A percentile compares a stretch with the other conserved stretches of the same genome.
phyloP scores from a whole-genome alignment of 1,140 invertebrate genomes.

The Colletes gigas region DNA sequence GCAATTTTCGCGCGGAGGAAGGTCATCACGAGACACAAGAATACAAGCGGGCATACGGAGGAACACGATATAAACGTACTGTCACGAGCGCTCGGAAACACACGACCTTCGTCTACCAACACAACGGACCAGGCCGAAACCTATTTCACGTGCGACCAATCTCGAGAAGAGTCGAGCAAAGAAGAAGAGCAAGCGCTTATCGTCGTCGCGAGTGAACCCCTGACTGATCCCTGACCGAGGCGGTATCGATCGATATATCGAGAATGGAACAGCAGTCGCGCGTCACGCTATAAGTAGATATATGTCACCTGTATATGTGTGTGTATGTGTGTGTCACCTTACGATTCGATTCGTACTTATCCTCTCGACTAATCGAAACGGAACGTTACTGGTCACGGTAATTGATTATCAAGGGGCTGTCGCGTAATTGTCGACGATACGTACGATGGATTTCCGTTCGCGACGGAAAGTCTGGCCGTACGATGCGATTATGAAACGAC shows the following conservation, averaged over 20 bases:
- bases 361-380: constrained; percentile 31
- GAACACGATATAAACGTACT: constrained; percentile 24
- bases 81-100: constrained; percentile 3
- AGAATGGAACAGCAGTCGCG: constrained; percentile 57
- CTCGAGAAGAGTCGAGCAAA: constrained; percentile 24
- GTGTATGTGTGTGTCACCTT: constrained; percentile 24
- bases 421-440: background rate
- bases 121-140: background rate
- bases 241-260: constrained; percentile 64
- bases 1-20: constrained; percentile 66
- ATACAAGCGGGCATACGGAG: constrained; percentile 9
- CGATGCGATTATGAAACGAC: constrained; percentile 11
- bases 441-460: background rate
- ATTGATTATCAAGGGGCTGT: constrained; percentile 24
- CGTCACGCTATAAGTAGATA: constrained; percentile 59
- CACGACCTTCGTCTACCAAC: constrained; percentile 31
- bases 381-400: constrained; percentile 1
- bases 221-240: constrained; percentile 59
- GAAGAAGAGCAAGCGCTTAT: constrained; percentile 44
- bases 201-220: constrained; percentile 43
- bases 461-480: too few species aligned
- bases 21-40: constrained; percentile 58
- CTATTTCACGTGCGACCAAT: constrained; percentile 42
- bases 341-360: constrained; percentile 41
- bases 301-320: constrained; percentile 8